Base-by-base conservation (phyloP, 2,888 invertebrate species). In the Biston betularia region DNA sequence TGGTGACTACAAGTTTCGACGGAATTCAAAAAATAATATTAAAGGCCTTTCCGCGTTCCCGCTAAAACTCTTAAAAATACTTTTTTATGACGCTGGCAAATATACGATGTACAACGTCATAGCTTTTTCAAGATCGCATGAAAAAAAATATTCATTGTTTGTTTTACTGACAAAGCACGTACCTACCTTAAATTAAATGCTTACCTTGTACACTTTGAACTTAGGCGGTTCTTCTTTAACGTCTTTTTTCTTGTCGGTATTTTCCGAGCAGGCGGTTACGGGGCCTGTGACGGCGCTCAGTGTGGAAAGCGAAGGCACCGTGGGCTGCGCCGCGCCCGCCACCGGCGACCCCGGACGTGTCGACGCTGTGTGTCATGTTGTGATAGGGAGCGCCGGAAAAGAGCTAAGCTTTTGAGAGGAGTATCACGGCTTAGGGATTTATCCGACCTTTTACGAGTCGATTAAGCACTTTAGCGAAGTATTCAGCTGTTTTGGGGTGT, bases 271-370 rank as follows among this genome's bases (percentile, higher is more conserved):
- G 44, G 65, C 38, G 35, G 42, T 33, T n/a, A 68, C 79, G 68
- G 62, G 60, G 53, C 67, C 81, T 74, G 67, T 46, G 84, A 81
- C 72, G 72, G 74, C 62, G 75, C 65, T 56, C 73, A 75, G 72
- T 83, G 74, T 60, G 79, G 78, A 55, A 89, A 89, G 84, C 12
- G 88, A 83, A 69, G 81, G 86, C 70, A 80, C 68, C 49, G 50
- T 34, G 86, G 77, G 65, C 65, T 74, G 82, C 73, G 72, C 73
- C 62, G 75, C 70, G 61, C 75, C 75, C 73, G 62, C 74, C 69
- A 60, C 75, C 75, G 91, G 90, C 59, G 93, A 90, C 59, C 90
- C 92, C 56, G 93, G 88, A 34, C 90, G 84, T 65, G 84, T 85
- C 75, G 77, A 72, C 71, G 92, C 93, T 92, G 85, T 71, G 73